A percentile compares a stretch with the other conserved stretches of the same genome.
phyloP scores from a whole-genome alignment of 2,888 invertebrate species.

The Epirrita christyi region DNA sequence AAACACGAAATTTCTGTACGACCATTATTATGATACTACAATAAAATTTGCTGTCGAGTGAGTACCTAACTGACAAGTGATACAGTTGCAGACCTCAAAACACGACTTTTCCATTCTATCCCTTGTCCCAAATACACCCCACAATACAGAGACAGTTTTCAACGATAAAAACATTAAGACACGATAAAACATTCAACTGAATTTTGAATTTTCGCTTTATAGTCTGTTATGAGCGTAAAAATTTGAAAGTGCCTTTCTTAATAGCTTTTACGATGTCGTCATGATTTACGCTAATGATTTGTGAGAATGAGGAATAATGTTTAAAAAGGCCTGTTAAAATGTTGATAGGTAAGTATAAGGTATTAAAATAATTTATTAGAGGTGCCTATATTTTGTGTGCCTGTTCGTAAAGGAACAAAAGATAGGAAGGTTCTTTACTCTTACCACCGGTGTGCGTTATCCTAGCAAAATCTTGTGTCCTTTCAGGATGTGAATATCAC shows the following conservation, averaged over 20 bases:
- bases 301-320: constrained; percentile 40
- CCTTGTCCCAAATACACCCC: constrained; percentile 28
- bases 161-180: constrained; percentile 53
- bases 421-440: not conserved
- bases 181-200: constrained; percentile 64
- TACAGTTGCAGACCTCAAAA: constrained; percentile 35
- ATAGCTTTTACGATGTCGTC: constrained; percentile 62
- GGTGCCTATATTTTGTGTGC: constrained; percentile 27
- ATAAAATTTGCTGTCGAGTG: too few relatives aligned
- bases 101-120: constrained; percentile 71
- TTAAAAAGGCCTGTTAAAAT: constrained; percentile 48
- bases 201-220: constrained; percentile 61
- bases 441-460: too few relatives aligned
- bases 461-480: too few relatives aligned
- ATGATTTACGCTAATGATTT: constrained; percentile 67
- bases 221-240: constrained; percentile 58
- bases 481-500: too few relatives aligned
- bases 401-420: constrained; percentile 10
- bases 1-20: too few relatives aligned
- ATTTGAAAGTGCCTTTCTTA: constrained; percentile 57
- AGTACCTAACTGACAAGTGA: too few relatives aligned
- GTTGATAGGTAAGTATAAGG: constrained; percentile 31
- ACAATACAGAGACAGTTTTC: constrained; percentile 41
- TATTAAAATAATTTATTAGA: constrained; percentile 32
- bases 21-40: too few relatives aligned